Evolutionary conservation across 2,797 vertebrate genomes (phyloP), one percentile per base, ranked within the genome.

Genomic region (Acanthopagrus latus): DNA sequence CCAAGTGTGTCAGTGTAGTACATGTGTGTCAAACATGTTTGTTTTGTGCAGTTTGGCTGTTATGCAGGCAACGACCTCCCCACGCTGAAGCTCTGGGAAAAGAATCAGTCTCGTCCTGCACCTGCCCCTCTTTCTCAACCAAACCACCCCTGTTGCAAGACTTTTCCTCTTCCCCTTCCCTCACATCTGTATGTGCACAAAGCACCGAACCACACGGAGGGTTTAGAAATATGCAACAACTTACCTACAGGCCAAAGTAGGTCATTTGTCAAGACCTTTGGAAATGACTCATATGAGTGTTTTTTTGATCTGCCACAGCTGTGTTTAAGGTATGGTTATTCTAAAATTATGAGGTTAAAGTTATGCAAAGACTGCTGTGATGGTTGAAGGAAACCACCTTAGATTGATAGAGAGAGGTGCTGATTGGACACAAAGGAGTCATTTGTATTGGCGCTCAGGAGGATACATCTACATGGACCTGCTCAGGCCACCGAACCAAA

Each of bases 81-180:
- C 12, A 14, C 84, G 89, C 84, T 92, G 81, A 92, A 88, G 83
- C 68, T 76, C 67, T 90, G 82, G 79, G 81, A 82, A 85, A 85
- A 80, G 29, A 74, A 38, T 70, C 23, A 0, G 21, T 62, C 60
- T 80, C 29, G 79, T 80, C 69, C 63, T 86, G 76, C 88, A 89
- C 89, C 81, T 91, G 86, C 77, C 66, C 63, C 20, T 64, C 46
- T 54, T 47, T 27, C 54, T 51, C 56, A 70, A 77, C 38, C 43
- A 21, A 57, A 64, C 72, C 41, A 18, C 43, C 50, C 50, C 76
- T 46, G 23, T 50, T 56, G 62, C 60, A 60, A 59, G n/a, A 56
- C 55, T 12, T 73, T 25, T 55, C 44, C 50, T 70, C 65, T 64
- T 84, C 80, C 66, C 66, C 63, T 64, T 65, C 56, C 77, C 76